Conservation (phyloP, 2,888 invertebrate genomes). For the Ommatoiulus sabulosus region DNA sequence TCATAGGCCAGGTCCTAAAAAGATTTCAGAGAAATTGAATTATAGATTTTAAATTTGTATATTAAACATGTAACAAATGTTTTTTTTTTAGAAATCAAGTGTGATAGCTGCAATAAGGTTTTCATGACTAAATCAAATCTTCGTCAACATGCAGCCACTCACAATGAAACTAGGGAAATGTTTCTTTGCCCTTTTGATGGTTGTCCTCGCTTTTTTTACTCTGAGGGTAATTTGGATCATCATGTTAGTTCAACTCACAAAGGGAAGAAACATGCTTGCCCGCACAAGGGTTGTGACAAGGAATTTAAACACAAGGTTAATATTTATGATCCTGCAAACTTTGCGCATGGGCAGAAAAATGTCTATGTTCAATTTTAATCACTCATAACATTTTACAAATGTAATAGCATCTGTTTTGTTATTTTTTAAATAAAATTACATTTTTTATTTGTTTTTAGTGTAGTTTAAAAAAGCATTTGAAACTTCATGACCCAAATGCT, state of each 20-base stretch:
- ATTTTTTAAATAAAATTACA: neutral
- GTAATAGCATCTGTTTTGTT: neutral
- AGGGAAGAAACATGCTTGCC: conserved; percentile 33
- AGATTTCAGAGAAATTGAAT: neutral
- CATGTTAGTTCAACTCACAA: conserved; percentile 41
- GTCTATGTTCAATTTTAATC: too few species aligned
- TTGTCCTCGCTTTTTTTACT: conserved; percentile 37
- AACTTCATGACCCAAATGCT: conserved; percentile 47
- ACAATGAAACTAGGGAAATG: conserved; percentile 20
- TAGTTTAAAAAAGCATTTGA: conserved; percentile 42
- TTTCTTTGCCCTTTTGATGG: conserved; percentile 48
- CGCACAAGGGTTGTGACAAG: neutral
- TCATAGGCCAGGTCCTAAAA: conserved; percentile 42
- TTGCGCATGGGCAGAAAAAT: too few species aligned
- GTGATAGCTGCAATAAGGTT: neutral
- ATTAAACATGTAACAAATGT: neutral
- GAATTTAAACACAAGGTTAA: conserved; percentile 52
- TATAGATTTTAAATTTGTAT: neutral
- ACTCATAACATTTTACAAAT: too few species aligned
- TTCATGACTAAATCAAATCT: conserved; percentile 25
- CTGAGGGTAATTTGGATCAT: conserved; percentile 9
- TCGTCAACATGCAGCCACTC: neutral
- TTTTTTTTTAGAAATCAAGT: conserved; percentile 1
- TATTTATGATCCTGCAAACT: neutral
- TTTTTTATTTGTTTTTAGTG: neutral